phyloP scores from a whole-genome alignment of 2,888 invertebrate species.

The Cerastoderma edule region DNA sequence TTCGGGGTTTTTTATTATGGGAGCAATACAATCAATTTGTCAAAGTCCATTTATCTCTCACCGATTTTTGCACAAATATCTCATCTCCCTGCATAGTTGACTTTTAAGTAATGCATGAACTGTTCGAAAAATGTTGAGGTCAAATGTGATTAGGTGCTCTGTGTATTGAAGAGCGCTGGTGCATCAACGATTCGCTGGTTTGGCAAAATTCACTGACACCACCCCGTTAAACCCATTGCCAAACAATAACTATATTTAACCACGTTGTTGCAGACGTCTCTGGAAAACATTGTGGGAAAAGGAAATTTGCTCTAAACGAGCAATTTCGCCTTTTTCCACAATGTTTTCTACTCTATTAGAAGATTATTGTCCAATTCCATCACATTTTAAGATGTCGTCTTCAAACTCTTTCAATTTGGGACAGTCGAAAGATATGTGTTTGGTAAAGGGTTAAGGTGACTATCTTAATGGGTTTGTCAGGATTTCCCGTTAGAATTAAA shows the following conservation, averaged over 20 bases:
- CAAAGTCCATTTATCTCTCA: slow-evolving; percentile 53
- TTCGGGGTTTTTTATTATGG: slow-evolving; percentile 35
- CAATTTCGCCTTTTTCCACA: too few relatives aligned
- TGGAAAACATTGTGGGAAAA: too few relatives aligned
- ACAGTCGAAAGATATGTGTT: too few relatives aligned
- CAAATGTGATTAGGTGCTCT: slow-evolving; percentile 47
- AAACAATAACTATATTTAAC: too few relatives aligned
- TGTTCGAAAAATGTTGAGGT: slow-evolving; percentile 31
- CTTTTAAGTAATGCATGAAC: slow-evolving; percentile 31
- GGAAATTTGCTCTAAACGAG: too few relatives aligned
- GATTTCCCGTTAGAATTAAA: slow-evolving; percentile 19
- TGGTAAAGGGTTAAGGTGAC: slow-evolving; percentile 21
- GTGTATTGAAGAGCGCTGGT: slow-evolving; percentile 34
- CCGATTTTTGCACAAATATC: slow-evolving; percentile 34
- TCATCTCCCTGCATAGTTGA: slow-evolving; percentile 41
- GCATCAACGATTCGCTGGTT: slow-evolving; percentile 39
- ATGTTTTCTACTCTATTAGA: too few relatives aligned
- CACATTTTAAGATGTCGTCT: too few relatives aligned
- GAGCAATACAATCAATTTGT: slow-evolving; percentile 44
- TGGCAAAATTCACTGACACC: slow-evolving; percentile 23
- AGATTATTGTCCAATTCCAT: too few relatives aligned
- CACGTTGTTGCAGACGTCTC: too few relatives aligned
- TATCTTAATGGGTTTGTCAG: slow-evolving; percentile 7
- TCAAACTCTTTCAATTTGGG: too few relatives aligned
- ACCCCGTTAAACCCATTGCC: too few relatives aligned